Conservation (phyloP, 2,888 invertebrate genomes). For the Adelognathus sp. region DNA sequence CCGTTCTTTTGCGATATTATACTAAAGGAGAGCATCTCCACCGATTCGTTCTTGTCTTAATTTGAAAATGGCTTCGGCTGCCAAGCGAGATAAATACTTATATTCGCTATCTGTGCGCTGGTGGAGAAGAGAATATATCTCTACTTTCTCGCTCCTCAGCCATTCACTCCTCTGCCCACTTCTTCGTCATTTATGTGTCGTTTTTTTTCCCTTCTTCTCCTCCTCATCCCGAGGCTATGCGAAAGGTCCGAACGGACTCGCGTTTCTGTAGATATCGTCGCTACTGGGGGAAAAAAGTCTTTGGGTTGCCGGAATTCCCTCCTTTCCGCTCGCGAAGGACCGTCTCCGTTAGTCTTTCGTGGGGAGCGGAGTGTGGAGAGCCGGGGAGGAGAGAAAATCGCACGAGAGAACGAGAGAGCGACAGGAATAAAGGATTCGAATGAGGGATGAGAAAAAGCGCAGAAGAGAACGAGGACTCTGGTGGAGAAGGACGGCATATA, state of each 20-base stretch:
- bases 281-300: constrained; percentile 70
- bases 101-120: no score
- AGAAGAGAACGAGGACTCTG: constrained; percentile 18
- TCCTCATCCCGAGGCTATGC: constrained; percentile 32
- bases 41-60: constrained; percentile 59
- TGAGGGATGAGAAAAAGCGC: constrained; percentile 48
- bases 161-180: constrained; percentile 53
- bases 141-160: constrained; percentile 24
- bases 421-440: not conserved
- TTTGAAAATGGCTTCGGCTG: constrained; percentile 61
- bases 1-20: constrained; percentile 44
- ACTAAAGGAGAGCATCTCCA: constrained; percentile 52
- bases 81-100: constrained; percentile 61
- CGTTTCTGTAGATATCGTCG: constrained; percentile 2
- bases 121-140: constrained; percentile 6
- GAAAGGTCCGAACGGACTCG: constrained; percentile 45
- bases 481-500: constrained; percentile 48
- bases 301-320: constrained; percentile 68
- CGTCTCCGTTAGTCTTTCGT: constrained; percentile 4
- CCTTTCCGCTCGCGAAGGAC: constrained; percentile 43
- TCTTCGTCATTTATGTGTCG: constrained; percentile 57
- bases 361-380: not conserved
- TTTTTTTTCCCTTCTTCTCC: constrained; percentile 41
- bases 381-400: not conserved
- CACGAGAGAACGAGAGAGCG: constrained; percentile 19